Base-by-base conservation (phyloP, 2,888 invertebrate genomes). In the Proisotoma minuta region DNA sequence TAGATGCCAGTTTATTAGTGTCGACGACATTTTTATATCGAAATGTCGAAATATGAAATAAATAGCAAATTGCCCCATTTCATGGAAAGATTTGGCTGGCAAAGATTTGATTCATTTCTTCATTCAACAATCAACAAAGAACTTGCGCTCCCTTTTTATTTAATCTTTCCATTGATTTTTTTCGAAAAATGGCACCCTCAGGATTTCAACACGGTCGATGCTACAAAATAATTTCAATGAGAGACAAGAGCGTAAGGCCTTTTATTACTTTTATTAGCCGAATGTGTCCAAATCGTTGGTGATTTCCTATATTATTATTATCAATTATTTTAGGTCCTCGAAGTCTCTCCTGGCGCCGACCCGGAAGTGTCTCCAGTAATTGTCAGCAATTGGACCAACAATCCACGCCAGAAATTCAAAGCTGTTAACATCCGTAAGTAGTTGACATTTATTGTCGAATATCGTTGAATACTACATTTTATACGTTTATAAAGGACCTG, bases 221-320 rank as follows among this genome's bases (percentile, higher is more conserved):
- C 18, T 60, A 56, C 50, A 56, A 56, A 60, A 49, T 60, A 26
- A 20, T 56, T 2, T 60, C 60, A 1, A 60, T 60, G 60, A 60
- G 56, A 24, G 60, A 60, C 20, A 60, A 56, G 22, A 56, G 49
- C n/a, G 60, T 54, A 27, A 56, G 43, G 23, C 3, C 18, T 3
- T 43, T 15, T 8, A 48, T 57, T n/a, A n/a, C n/a, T n/a, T n/a
- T n/a, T n/a, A n/a, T n/a, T n/a, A n/a, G n/a, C n/a, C n/a, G n/a
- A n/a, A n/a, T n/a, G n/a, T 5, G 22, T 8, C 23, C 40, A 23
- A 54, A 28, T 53, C 3, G 20, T 28, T 18, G 29, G 5, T 43
- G 5, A 43, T 43, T n/a, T n/a, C n/a, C n/a, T n/a, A n/a, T n/a
- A n/a, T n/a, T n/a, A n/a, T n/a, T n/a, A 43, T 43, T 5, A 12